Evolutionary conservation across 2,888 invertebrate genomes (phyloP).

Genomic region (Lasiommata megera): DNA sequence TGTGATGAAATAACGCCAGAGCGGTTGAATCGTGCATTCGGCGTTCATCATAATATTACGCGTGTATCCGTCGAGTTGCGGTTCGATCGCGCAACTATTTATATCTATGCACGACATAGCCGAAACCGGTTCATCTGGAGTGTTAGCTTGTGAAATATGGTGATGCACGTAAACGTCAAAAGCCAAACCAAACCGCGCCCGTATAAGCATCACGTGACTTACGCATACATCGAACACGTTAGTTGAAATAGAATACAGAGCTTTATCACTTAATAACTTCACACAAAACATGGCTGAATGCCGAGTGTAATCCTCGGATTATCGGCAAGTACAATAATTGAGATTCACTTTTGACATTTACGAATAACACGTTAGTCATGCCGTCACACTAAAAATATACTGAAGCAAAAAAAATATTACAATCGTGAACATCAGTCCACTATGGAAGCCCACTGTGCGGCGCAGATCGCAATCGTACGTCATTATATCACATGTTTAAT

Average conservation of each 20-base stretch:
- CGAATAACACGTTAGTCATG: constrained; percentile 74
- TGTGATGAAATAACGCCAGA: constrained; percentile 34
- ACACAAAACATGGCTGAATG: constrained; percentile 62
- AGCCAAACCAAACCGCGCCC: constrained; percentile 47
- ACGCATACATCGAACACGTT: constrained; percentile 53
- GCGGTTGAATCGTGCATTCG: constrained; percentile 23
- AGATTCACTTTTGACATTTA: constrained; percentile 74
- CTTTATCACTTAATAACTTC: constrained; percentile 66
- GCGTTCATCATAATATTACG: constrained; percentile 13
- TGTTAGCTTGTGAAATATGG: constrained; percentile 34
- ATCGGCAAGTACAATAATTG: constrained; percentile 41
- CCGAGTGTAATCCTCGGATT: constrained; percentile 37
- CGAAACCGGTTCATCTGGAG: constrained; percentile 55
- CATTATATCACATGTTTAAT: constrained; percentile 77
- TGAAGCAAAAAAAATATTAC: constrained; percentile 73
- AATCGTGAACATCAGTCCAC: constrained; percentile 75
- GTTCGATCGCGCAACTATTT: constrained; percentile 32
- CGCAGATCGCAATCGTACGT: constrained; percentile 75
- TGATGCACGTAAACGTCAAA: constrained; percentile 68
- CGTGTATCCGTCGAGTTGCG: constrained; percentile 28
- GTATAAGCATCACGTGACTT: constrained; percentile 57
- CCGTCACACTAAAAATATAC: constrained; percentile 72
- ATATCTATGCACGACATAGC: constrained; percentile 30
- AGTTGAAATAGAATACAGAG: constrained; percentile 62
- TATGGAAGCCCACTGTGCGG: constrained; percentile 65